Evolutionary conservation across 1,140 invertebrate genomes (phyloP), one percentile per base, ranked within the genome.

Genomic region (Drosophila burlai): DNA sequence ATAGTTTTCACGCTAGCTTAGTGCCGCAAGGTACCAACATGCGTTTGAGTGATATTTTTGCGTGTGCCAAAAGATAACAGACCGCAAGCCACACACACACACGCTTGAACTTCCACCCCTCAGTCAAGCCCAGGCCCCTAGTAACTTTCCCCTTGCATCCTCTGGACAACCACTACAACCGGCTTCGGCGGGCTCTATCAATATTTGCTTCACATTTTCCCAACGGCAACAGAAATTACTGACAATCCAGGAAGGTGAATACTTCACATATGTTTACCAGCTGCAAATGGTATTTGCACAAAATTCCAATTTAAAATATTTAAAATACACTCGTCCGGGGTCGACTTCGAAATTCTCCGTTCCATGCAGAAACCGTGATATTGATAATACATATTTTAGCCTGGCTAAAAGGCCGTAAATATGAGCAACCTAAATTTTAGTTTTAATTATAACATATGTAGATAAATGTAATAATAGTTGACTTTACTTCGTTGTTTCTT

Each of bases 241-340:
- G 42, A 10, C 31, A 24, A 49, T 43, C 18, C 24, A 26, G 46
- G 46, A 16, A 29, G 66, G 29, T 64, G 18, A 36, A 38, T 38
- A 62, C 34, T 18, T 24, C 9, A 13, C 47, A 31, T 18, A 34
- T 54, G 55, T 66, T 66, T 66, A 66, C 64, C 43, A 29, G 24
- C 42, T 47, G 38, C 63, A 67, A 71, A 71, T 71, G 68, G 63
- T 68, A 71, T 68, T 68, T 71, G 63, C 63, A 68, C 64, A 65
- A 71, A 68, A 71, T 71, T 68, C 36, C 68, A 68, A 67, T 68
- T 71, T 55, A 42, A 71, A 71, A 71, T 68, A 68, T 68, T 71
- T 67, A 15, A 16, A 24, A 66, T 42, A 26, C 46, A 2, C 15
- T 13, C 6, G 15, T 11, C 29, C 29, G 26, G 29, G 29, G 15